Conservation (phyloP, 2,888 invertebrate species). For the Pardosa pseudoannulata region DNA sequence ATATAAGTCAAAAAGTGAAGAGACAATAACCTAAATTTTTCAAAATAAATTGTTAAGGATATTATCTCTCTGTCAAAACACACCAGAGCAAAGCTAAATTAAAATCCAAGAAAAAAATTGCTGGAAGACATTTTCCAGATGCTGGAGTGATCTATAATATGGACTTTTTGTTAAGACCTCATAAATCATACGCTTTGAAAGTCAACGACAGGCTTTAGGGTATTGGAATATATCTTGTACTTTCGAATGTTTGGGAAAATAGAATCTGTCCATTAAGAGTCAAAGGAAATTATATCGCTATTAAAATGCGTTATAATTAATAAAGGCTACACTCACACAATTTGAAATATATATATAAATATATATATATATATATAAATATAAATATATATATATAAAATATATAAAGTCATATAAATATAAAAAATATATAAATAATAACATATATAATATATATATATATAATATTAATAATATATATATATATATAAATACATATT, state of each 20-base stretch:
- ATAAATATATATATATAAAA: no score
- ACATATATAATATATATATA: no score
- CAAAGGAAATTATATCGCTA: no score
- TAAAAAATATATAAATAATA: no score
- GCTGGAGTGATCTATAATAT: not conserved
- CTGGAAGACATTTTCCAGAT: constrained; percentile 7
- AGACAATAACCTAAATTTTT: not conserved
- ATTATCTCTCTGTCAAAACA: not conserved
- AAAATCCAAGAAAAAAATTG: constrained; percentile 10
- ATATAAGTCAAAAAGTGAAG: not conserved
- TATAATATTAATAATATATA: no score
- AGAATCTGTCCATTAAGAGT: no score
- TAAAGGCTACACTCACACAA: no score
- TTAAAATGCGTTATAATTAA: no score
- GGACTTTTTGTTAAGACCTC: not conserved
- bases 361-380: no score
- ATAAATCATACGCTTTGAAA: constrained; percentile 1
- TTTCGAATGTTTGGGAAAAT: not conserved
- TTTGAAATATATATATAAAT: no score
- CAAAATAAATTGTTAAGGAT: not conserved
- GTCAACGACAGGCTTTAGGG: not conserved
- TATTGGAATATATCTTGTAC: not conserved
- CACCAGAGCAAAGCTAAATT: constrained; percentile 14
- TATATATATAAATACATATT: no score
- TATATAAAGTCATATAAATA: no score